These are phyloP conservation scores for Pelagia noctiluca DNA, from an alignment of 30 jellyfish, hydroid and myxozoan genomes.

Conservation along the genomic window DNA sequence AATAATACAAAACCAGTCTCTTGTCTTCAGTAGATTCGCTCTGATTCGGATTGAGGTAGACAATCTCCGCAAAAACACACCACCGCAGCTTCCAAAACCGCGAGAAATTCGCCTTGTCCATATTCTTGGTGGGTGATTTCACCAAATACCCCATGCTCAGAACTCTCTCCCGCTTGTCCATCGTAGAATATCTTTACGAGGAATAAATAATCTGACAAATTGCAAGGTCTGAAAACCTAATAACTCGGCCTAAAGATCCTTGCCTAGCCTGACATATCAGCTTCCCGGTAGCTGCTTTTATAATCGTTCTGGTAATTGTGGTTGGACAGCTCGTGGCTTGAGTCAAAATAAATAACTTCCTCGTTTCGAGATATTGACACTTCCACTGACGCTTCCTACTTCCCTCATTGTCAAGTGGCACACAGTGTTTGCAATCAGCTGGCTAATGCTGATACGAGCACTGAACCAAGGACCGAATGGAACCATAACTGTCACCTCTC, in stretches of 20 bases:
- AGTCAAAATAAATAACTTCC: too few species aligned
- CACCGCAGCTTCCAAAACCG: constrained; percentile 62
- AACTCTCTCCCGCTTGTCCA: constrained; percentile 57
- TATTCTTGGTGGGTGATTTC: constrained; percentile 59
- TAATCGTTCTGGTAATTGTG: too few species aligned
- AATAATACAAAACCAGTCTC: constrained; percentile 42
- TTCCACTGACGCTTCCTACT: too few species aligned
- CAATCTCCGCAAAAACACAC: constrained; percentile 48
- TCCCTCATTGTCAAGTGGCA: too few species aligned
- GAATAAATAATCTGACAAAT: background rate
- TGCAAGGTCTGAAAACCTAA: background rate
- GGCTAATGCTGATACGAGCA: too few species aligned
- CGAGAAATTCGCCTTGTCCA: constrained; percentile 42
- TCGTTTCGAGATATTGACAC: too few species aligned
- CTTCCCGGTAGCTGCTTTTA: too few species aligned
- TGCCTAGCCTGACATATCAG: too few species aligned
- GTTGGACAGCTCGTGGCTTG: too few species aligned
- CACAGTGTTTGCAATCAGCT: too few species aligned
- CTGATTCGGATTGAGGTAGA: background rate
- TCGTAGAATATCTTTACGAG: background rate
- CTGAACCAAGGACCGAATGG: too few species aligned
- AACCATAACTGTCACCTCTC: too few species aligned
- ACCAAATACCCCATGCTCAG: constrained; percentile 51
- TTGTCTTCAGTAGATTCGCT: constrained; percentile 39
- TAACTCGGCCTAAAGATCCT: background rate